Conservation (phyloP, 2,797 vertebrate genomes). For the Amblyopsis hoosieri region DNA sequence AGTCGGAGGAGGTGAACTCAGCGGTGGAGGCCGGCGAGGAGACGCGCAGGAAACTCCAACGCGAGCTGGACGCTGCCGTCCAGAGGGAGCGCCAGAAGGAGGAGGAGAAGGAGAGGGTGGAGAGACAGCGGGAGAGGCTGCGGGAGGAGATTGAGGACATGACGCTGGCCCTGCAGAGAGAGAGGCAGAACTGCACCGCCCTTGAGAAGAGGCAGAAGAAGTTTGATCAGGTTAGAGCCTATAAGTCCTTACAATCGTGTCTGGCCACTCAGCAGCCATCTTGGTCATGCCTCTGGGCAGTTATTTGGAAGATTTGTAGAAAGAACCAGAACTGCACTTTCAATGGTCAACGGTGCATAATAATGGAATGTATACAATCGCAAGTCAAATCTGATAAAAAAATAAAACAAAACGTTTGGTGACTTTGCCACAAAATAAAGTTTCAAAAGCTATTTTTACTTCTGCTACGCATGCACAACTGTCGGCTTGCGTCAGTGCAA, state of each 20-base stretch:
- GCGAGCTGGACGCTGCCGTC: slow-evolving; percentile 82
- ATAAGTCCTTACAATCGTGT: too few species aligned
- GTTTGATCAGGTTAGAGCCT: slow-evolving; percentile 86
- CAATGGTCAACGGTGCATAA: not conserved
- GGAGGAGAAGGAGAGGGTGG: slow-evolving; percentile 84
- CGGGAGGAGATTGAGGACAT: slow-evolving; percentile 91
- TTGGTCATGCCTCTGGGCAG: too few species aligned
- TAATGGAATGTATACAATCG: not conserved
- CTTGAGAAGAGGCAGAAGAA: slow-evolving; percentile 94
- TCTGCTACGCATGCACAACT: too few species aligned
- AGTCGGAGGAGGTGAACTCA: slow-evolving; percentile 85
- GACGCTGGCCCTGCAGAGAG: slow-evolving; percentile 86
- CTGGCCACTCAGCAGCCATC: too few species aligned
- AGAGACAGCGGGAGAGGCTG: slow-evolving; percentile 84
- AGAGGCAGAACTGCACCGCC: slow-evolving; percentile 85
- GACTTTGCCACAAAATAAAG: too few species aligned
- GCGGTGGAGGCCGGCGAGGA: slow-evolving; percentile 85
- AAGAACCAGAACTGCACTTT: not conserved
- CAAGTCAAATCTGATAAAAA: too few species aligned
- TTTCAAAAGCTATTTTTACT: too few species aligned
- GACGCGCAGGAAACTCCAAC: slow-evolving; percentile 80
- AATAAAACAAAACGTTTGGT: too few species aligned
- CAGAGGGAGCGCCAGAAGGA: slow-evolving; percentile 83
- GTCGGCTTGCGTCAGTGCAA: too few species aligned
- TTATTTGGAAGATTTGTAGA: not conserved